Conservation (phyloP, 2,888 invertebrate genomes). For the Perizoma flavofasciatum region DNA sequence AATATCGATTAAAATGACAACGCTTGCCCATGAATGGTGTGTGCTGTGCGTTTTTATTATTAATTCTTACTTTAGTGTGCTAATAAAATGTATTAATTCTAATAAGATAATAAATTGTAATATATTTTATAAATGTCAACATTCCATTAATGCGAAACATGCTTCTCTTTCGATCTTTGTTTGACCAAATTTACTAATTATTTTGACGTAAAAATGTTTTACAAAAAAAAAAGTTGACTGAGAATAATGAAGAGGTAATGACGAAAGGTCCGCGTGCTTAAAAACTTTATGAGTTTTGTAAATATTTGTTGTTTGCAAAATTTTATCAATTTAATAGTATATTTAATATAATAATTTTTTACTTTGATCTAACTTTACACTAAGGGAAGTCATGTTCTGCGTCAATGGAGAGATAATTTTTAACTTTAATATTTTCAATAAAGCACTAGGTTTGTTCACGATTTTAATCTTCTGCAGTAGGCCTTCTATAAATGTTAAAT, state of each 20-base stretch:
- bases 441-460: constrained; percentile 72
- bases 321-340: not conserved
- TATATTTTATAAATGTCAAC: constrained; percentile 75
- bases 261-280: constrained; percentile 13
- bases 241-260: constrained; percentile 24
- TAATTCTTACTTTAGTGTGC: constrained; percentile 81
- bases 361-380: constrained; percentile 22
- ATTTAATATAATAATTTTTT: not conserved
- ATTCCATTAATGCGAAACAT: constrained; percentile 80
- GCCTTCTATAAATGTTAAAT: constrained; percentile 11
- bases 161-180: constrained; percentile 59
- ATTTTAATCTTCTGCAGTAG: constrained; percentile 33
- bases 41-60: constrained; percentile 69
- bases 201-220: constrained; percentile 22
- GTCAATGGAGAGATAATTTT: constrained; percentile 71
- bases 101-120: constrained; percentile 75
- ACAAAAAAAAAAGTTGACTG: constrained; percentile 27
- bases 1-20: constrained; percentile 57
- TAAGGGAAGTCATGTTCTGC: constrained; percentile 71
- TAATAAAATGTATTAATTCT: constrained; percentile 82
- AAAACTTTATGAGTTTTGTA: constrained; percentile 6
- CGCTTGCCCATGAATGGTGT: constrained; percentile 61
- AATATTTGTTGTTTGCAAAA: constrained; percentile 1
- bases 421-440: constrained; percentile 65
- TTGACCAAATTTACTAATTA: constrained; percentile 23